These are phyloP conservation scores for Melitaea athalia DNA, from an alignment of 2,888 invertebrate species.

Conservation along the genomic window DNA sequence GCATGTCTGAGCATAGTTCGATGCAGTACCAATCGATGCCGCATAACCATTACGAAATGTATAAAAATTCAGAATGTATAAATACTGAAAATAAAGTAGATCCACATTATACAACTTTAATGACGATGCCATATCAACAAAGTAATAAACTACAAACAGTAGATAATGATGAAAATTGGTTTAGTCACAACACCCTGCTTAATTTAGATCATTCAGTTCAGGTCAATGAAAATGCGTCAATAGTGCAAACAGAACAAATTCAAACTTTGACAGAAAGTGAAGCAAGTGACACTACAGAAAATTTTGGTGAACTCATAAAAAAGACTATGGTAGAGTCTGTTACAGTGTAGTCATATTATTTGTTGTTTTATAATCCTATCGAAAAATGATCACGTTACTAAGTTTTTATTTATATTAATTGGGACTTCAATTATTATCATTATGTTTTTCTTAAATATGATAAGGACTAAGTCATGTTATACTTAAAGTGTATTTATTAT, in stretches of 20 bases:
- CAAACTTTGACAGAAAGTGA: conserved; percentile 50
- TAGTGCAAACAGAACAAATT: conserved; percentile 49
- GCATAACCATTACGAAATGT: conserved; percentile 70
- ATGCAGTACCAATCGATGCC: conserved; percentile 64
- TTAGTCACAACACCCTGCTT: conserved; percentile 71
- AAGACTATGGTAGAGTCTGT: conserved; percentile 96
- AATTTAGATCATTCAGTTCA: conserved; percentile 69
- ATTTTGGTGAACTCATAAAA: conserved; percentile 95
- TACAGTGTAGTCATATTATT: conserved; percentile 85
- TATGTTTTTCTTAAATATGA: conserved; percentile 19
- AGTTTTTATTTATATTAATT: conserved; percentile 74
- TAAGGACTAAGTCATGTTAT: conserved; percentile 16
- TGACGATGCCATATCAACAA: conserved; percentile 83
- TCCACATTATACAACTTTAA: conserved; percentile 85
- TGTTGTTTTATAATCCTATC: conserved; percentile 72
- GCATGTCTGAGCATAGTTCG: conserved; percentile 56
- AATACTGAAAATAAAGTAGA: conserved; percentile 76
- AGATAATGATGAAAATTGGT: conserved; percentile 80
- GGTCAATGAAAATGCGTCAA: conserved; percentile 62
- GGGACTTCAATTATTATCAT: conserved; percentile 45
- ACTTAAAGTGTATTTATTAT: conserved; percentile 9
- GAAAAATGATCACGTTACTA: conserved; percentile 71
- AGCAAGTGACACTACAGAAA: conserved; percentile 80
- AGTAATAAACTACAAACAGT: conserved; percentile 86
- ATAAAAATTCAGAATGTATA: conserved; percentile 67